These are phyloP conservation scores for Oriolus oriolus DNA, from an alignment of 2,113 vertebrate species.

Conservation along the genomic window DNA sequence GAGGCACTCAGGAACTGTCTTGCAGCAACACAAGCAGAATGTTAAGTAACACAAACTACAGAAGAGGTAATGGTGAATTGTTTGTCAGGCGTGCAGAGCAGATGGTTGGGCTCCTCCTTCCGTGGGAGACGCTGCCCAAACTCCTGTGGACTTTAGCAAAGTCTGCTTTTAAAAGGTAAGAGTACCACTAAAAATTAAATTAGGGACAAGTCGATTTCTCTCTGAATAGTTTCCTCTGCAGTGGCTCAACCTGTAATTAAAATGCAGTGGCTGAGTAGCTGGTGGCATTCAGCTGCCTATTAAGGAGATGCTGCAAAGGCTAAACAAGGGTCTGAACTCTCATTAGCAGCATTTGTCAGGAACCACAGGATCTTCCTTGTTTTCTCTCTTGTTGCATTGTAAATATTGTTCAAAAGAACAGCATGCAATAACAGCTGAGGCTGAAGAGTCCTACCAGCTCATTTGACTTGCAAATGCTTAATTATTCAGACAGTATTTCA, in stretches of 20 bases:
- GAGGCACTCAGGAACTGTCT: not conserved
- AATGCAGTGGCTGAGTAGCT: not conserved
- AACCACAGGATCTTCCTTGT: not conserved
- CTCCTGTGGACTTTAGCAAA: not conserved
- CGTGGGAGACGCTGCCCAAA: not conserved
- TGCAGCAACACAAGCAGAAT: not conserved
- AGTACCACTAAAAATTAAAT: not conserved
- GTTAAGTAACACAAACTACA: not conserved
- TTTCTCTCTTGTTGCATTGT: not conserved
- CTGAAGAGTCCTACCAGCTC: not conserved
- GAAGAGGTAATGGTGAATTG: not conserved
- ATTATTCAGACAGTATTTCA: not conserved
- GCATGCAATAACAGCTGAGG: not conserved
- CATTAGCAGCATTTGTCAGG: slow-evolving; percentile 18
- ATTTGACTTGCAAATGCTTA: slow-evolving; percentile 27
- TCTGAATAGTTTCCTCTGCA: not conserved
- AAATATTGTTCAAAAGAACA: slow-evolving; percentile 42
- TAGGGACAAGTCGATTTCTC: not conserved
- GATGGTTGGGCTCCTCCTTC: not conserved
- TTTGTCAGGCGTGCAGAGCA: not conserved
- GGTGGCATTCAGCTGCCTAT: not conserved
- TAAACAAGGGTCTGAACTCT: not conserved
- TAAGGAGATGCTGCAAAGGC: not conserved
- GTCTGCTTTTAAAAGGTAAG: not conserved
- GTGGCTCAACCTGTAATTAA: not conserved